Evolutionary conservation across 1,140 invertebrate species (phyloP).

Genomic region (Megalopta genalis): DNA sequence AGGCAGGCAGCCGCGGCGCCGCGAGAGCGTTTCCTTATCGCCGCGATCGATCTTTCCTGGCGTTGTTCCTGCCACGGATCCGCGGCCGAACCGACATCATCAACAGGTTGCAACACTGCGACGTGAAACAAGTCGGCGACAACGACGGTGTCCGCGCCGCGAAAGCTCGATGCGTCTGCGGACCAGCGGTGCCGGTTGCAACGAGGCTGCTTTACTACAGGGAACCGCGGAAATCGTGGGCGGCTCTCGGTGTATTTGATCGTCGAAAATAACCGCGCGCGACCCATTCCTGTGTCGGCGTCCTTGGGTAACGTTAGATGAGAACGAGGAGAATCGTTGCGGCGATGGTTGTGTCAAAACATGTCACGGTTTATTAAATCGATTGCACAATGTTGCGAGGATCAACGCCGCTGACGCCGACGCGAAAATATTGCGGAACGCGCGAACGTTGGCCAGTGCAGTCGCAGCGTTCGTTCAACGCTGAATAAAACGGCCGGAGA

Average conservation of each 20-base stretch:
- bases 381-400: no score
- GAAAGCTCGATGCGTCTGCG: conserved; percentile 3
- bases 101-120: conserved; percentile 52
- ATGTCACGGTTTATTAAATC: no score
- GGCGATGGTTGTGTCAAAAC: no score
- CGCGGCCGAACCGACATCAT: conserved; percentile 43
- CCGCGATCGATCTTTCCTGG: conserved; percentile 17
- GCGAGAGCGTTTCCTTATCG: neutral
- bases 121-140: conserved; percentile 19
- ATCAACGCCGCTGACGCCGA: no score
- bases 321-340: neutral
- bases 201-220: conserved; percentile 16
- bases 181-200: neutral
- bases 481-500: no score
- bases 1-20: neutral
- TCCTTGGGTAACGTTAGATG: no score
- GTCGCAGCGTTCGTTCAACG: no score
- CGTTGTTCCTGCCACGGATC: conserved; percentile 18
- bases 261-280: neutral
- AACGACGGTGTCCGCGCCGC: conserved; percentile 2
- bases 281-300: no score
- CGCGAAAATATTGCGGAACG: no score
- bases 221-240: neutral
- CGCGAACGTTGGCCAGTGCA: no score
- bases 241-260: neutral